Conservation (phyloP, 2,113 vertebrate genomes). For the Synchiropus splendidus region DNA sequence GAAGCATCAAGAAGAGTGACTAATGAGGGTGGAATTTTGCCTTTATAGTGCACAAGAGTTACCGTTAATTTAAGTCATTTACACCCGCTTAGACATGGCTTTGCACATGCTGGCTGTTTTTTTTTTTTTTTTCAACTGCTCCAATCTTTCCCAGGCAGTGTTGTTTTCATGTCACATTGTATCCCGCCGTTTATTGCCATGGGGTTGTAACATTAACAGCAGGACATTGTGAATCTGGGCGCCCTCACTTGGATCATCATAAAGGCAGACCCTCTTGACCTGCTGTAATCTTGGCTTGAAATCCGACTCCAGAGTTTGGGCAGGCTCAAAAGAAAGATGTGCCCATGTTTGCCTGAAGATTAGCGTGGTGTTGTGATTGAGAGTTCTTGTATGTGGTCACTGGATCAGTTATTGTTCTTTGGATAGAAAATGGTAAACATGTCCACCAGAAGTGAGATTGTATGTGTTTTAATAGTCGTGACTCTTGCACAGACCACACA, state of each 20-base stretch:
- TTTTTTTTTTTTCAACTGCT: neutral
- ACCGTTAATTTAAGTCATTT: slow-evolving; percentile 16
- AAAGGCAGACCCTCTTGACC: slow-evolving; percentile 31
- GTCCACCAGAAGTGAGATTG: too few relatives aligned
- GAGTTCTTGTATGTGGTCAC: too few relatives aligned
- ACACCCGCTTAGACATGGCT: slow-evolving; percentile 4
- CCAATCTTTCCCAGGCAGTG: too few relatives aligned
- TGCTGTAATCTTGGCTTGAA: slow-evolving; percentile 28
- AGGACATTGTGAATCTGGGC: slow-evolving; percentile 28
- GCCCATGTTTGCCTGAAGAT: slow-evolving; percentile 14
- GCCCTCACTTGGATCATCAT: slow-evolving; percentile 21
- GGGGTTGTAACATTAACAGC: slow-evolving; percentile 31
- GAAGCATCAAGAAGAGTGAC: slow-evolving; percentile 16
- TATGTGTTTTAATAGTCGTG: too few relatives aligned
- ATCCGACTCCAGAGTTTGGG: slow-evolving; percentile 14
- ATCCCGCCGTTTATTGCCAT: slow-evolving; percentile 23
- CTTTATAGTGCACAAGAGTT: slow-evolving; percentile 12
- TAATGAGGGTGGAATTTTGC: slow-evolving; percentile 8
- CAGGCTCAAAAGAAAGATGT: slow-evolving; percentile 5
- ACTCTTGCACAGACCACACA: too few relatives aligned
- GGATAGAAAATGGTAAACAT: too few relatives aligned
- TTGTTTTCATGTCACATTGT: slow-evolving; percentile 23
- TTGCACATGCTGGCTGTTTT: slow-evolving; percentile 4
- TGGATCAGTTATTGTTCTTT: too few relatives aligned
- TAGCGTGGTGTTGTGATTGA: too few relatives aligned